Evolutionary conservation across 23 tunicate species (phyloP), one percentile per base, ranked within the genome.

Genomic region (Clavelina lepadiformis): DNA sequence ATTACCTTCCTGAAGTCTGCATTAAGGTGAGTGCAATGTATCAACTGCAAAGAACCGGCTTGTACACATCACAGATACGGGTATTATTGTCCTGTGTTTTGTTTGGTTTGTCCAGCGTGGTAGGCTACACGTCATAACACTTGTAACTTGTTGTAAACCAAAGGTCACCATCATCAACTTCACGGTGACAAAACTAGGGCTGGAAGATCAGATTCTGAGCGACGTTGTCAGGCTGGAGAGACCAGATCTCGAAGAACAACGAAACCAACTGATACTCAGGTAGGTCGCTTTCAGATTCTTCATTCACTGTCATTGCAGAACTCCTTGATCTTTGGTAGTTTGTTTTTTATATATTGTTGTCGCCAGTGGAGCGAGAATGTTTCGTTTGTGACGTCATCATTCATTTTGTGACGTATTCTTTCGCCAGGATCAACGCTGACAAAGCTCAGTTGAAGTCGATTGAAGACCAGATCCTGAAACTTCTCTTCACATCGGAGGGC

Each of bases 91-190:
- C n/a, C n/a, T n/a, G n/a, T n/a, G n/a, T n/a, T n/a, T n/a, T n/a
- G n/a, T n/a, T n/a, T n/a, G n/a, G n/a, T n/a, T n/a, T n/a, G n/a
- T n/a, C n/a, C n/a, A n/a, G n/a, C n/a, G n/a, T n/a, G n/a, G n/a
- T n/a, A n/a, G n/a, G n/a, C n/a, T n/a, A n/a, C n/a, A n/a, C n/a
- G n/a, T n/a, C n/a, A n/a, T n/a, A n/a, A n/a, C n/a, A n/a, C n/a
- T n/a, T n/a, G n/a, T n/a, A n/a, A n/a, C n/a, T n/a, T n/a, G n/a
- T n/a, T n/a, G n/a, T n/a, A n/a, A n/a, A n/a, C n/a, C n/a, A n/a
- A n/a, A 88, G 96, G 96, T 88, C 3, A 93, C 98, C 64, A 83
- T 93, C 63, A 83, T 93, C 69, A 93, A 93, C 79, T 93, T 93
- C 69, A 93, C 93, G 31, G 98, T 93, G 37, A 83, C 98, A 3